Conservation (phyloP, 2,888 invertebrate genomes). For the Papilio gigon region DNA sequence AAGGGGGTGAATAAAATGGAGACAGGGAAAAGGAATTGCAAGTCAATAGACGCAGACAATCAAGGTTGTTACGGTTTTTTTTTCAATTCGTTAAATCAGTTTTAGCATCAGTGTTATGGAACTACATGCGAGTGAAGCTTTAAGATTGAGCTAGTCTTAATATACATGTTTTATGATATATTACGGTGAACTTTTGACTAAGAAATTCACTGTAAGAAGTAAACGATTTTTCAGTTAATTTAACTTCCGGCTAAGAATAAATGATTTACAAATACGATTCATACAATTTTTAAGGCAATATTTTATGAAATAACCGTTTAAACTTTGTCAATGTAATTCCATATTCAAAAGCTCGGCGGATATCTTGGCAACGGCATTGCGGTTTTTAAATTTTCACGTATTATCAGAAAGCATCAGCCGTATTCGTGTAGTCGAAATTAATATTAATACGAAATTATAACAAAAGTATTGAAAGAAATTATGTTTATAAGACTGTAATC, state of each 20-base stretch:
- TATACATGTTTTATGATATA: no score
- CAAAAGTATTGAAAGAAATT: no score
- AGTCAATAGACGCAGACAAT: no score
- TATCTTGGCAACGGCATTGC: constrained; percentile 7
- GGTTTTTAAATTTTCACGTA: constrained; percentile 12
- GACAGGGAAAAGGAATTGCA: no score
- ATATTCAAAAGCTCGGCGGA: constrained; percentile 9
- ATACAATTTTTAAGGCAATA: background rate
- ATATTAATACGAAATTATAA: background rate
- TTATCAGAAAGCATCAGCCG: background rate
- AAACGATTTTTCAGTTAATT: no score
- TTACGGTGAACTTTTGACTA: background rate
- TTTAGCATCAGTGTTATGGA: no score
- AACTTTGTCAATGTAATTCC: constrained; percentile 11
- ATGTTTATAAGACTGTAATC: no score
- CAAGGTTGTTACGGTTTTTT: no score
- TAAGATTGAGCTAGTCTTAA: no score
- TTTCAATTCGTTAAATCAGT: no score
- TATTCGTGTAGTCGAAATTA: background rate
- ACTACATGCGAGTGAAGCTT: no score
- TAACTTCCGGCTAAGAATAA: background rate
- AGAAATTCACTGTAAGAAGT: background rate
- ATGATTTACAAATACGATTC: background rate
- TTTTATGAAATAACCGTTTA: background rate
- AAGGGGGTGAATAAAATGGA: no score